Evolutionary conservation across 2,113 vertebrate genomes (phyloP).

Genomic region (Phyllopteryx taeniolatus): DNA sequence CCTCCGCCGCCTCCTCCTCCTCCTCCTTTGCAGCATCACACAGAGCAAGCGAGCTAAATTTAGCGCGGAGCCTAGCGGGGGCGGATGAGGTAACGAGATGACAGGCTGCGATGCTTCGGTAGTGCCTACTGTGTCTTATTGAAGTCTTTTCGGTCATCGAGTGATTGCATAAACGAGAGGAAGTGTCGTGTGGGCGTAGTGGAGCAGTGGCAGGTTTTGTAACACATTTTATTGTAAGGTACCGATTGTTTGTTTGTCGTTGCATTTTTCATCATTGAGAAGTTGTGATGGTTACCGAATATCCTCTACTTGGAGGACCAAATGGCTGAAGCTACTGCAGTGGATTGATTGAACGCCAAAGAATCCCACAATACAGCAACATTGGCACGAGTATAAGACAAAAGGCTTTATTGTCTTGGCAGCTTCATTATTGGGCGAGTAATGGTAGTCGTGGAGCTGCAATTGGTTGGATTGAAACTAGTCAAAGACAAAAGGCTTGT

Average conservation of each 20-base stretch:
- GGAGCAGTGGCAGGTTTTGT: neutral
- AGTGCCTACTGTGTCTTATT: neutral
- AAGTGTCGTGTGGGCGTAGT: neutral
- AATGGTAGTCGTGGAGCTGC: too few species aligned
- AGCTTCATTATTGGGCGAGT: neutral
- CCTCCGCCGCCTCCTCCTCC: slow-evolving; percentile 14
- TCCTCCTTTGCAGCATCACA: slow-evolving; percentile 14
- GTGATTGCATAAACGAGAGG: slow-evolving; percentile 7
- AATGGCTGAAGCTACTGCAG: too few species aligned
- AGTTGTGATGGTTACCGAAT: slow-evolving; percentile 8
- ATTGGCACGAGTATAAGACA: too few species aligned
- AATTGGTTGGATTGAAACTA: too few species aligned
- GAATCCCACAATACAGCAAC: too few species aligned
- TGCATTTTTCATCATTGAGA: neutral
- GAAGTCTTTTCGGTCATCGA: slow-evolving; percentile 5
- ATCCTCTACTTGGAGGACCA: neutral
- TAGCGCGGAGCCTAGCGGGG: slow-evolving; percentile 70
- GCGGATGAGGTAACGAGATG: slow-evolving; percentile 66
- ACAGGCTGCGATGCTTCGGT: slow-evolving; percentile 45
- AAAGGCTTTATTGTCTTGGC: neutral
- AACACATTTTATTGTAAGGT: neutral
- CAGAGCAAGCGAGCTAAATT: slow-evolving; percentile 64
- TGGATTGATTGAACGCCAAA: too few species aligned
- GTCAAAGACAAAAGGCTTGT: too few species aligned
- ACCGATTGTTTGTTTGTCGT: neutral